These are phyloP conservation scores for Cassiopea andromeda DNA, from an alignment of 30 jellyfish, hydroid and myxozoan species.

Conservation along the genomic window DNA sequence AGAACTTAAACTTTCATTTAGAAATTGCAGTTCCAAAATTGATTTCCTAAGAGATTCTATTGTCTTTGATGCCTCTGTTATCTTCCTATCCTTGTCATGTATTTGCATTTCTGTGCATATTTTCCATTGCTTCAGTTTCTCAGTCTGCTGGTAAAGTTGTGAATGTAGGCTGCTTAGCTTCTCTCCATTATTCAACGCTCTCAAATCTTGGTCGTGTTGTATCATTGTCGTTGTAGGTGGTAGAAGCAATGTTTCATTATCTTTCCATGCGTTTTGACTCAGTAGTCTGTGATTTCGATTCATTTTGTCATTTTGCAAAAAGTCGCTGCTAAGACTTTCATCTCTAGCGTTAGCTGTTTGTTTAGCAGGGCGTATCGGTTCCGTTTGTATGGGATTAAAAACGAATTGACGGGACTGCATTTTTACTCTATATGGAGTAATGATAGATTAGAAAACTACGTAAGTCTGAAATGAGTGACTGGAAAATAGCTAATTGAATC, in stretches of 20 bases:
- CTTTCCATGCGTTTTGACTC: slow-evolving; percentile 16
- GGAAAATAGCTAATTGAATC: no score
- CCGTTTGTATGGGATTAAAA: slow-evolving; percentile 57
- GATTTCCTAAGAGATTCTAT: slow-evolving; percentile 91
- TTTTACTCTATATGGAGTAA: background rate
- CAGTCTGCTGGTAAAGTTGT: slow-evolving; percentile 93
- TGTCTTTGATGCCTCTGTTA: slow-evolving; percentile 83
- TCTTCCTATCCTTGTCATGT: slow-evolving; percentile 77
- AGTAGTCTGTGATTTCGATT: background rate
- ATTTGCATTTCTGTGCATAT: slow-evolving; percentile 83
- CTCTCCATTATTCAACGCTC: slow-evolving; percentile 61
- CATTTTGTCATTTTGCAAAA: slow-evolving; percentile 35
- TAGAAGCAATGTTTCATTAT: slow-evolving; percentile 53
- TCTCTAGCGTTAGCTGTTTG: slow-evolving; percentile 9
- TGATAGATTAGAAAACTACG: background rate
- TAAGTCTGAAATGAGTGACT: background rate
- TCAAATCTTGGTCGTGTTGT: slow-evolving; percentile 72
- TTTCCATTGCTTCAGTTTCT: slow-evolving; percentile 94
- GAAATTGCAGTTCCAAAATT: slow-evolving; percentile 85
- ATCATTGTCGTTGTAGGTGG: slow-evolving; percentile 72
- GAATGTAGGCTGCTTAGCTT: slow-evolving; percentile 82
- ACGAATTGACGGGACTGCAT: slow-evolving; percentile 50
- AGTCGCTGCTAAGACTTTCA: slow-evolving; percentile 23
- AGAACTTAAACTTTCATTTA: slow-evolving; percentile 83
- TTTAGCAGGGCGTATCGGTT: slow-evolving; percentile 15